Base-by-base conservation (phyloP, 2,113 vertebrate genomes). In the Rhombomys opimus region DNA sequence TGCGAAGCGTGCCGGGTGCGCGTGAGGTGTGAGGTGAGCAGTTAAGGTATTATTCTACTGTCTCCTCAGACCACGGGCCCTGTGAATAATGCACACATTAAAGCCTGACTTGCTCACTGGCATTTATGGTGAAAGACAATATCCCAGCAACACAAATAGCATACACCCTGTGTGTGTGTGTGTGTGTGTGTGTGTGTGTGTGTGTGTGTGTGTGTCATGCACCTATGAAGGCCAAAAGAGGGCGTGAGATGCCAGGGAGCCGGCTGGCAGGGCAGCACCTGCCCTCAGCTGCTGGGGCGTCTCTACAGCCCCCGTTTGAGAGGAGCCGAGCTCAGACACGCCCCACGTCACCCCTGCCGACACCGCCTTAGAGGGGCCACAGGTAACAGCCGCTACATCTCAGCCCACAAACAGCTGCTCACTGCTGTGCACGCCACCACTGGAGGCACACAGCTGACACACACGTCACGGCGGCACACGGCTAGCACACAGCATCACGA, bases 371-470 rank as follows among this genome's bases (percentile, higher is more conserved):
- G 2, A 20, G 46, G 41, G 67, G 9, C 54, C 17, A 32, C 14
- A 10, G 7, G 57, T 65, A 70, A 73, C 77, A 61, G 50, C 88
- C 46, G 76, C 32, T n/a, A 35, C 72, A 50, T 67, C 85, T 68
- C 38, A 54, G 93, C 6, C 80, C 57, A 73, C 82, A 70, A 59
- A 46, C 2, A 35, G 76, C 27, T 7, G 7, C 14, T 20, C n/a
- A 41, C 7, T 35, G 50, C 59, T 1, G 0, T 5, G 27, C 2
- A 14, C 20, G 35, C 23, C 11, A 14, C 10, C 9, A 46, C 1
- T 35, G 50, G 32, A 73, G 50, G 72, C 23, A 89, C 73, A 86
- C 4, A 32, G 22, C 5, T 23, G 25, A 89, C 76, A 70, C 9
- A 17, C 18, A 88, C 41, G 41, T 41, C 41, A 41, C 41, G 41